Evolutionary conservation across 2,797 vertebrate species (phyloP), one percentile per base, ranked within the genome.

Genomic region (Onychomys torridus): DNA sequence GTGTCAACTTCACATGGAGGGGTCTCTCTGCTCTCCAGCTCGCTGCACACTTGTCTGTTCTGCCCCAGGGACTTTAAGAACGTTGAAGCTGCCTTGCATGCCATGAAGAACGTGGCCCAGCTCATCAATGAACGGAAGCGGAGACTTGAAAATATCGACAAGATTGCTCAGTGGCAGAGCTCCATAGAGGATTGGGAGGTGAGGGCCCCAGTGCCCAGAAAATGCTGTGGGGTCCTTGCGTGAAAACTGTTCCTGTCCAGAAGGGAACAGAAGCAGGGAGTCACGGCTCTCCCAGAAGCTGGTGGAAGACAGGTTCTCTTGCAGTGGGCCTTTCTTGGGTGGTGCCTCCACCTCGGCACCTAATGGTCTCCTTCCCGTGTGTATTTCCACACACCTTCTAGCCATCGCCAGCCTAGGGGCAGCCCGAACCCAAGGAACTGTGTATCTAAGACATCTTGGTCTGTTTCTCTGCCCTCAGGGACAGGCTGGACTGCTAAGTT

Each of bases 141-240:
- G 19, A 99, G 99, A 5, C 99, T 99, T 71, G 99, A 99, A 98
- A 99, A 99, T 98, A 99, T 99, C 0, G 99, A 99, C 98, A 99
- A 99, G 98, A 99, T 99, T 4, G 99, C 99, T 37, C 99, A 99
- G 89, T 99, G 99, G 99, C 99, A 99, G 98, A 99, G 99, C 96
- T 99, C 99, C 25, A 99, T 99, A 93, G 99, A 99, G 96, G 99
- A 99, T 98, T 99, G 99, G 99, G 99, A 99, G 99, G 99, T 99
- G 96, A 79, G 98, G 65, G 83, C 85, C 71, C 1, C 0, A 6
- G 37, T 17, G 23, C 34, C 57, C 79, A 57, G 75, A 25, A 81
- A 90, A 67, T 25, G n/a, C 63, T 2, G 0, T 13, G 9, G 46
- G 59, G 75, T 57, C 57, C 79, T 32, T n/a, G 85, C 71, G 77